Percentiles rank a stretch among this genome's conserved stretches.
phyloP scores from a whole-genome alignment of 64 coral and sea anemone species.

The Platygyra sinensis region DNA sequence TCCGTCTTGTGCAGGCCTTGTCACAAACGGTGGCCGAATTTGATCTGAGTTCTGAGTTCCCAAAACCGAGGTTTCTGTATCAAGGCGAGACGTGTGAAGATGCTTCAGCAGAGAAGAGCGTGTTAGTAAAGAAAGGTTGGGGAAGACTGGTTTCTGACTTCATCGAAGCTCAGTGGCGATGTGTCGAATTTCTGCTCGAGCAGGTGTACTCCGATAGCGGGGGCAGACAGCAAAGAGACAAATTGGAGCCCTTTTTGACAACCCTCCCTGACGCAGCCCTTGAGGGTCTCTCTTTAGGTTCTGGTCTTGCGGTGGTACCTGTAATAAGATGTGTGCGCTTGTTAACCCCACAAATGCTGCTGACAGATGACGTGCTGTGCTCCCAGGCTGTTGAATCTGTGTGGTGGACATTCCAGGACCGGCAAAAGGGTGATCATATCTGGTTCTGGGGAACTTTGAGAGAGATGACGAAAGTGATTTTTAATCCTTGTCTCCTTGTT shows the following conservation, averaged over 20 bases:
- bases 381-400: conserved; percentile 57
- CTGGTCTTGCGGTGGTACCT: conserved; percentile 51
- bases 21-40: not conserved
- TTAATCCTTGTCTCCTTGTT: conserved; percentile 64
- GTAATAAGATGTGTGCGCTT: conserved; percentile 64
- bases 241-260: conserved; percentile 5
- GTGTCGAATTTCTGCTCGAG: conserved; percentile 19
- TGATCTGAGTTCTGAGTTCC: conserved; percentile 36
- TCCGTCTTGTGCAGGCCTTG: not conserved
- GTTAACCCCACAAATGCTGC: conserved; percentile 57
- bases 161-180: conserved; percentile 46
- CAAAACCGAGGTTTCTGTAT: conserved; percentile 1
- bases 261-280: conserved; percentile 55
- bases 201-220: not conserved
- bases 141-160: conserved; percentile 47
- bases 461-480: conserved; percentile 61
- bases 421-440: conserved; percentile 43
- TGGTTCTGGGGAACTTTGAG: conserved; percentile 72
- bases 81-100: not conserved
- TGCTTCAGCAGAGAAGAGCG: not conserved
- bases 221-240: not conserved
- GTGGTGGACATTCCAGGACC: conserved; percentile 69
- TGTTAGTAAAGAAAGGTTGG: conserved; percentile 24
- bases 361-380: conserved; percentile 33
- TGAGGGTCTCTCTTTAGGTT: conserved; percentile 57